phyloP scores from a whole-genome alignment of 2,797 vertebrate genomes.

The Diplodus puntazzo region DNA sequence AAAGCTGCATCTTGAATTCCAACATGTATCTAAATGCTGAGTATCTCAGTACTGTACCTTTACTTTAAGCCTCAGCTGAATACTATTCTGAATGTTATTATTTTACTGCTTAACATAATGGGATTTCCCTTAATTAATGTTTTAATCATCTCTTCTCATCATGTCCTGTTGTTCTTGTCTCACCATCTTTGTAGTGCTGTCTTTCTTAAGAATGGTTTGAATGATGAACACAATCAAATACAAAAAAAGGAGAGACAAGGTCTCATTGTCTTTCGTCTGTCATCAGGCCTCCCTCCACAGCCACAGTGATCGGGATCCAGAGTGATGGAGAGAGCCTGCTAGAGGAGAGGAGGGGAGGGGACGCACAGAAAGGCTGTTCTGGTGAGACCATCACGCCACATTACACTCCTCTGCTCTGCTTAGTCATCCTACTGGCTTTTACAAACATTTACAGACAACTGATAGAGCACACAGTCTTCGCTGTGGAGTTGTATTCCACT shows the following conservation, averaged over 20 bases:
- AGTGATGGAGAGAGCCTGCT: constrained; percentile 92
- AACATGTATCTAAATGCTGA: not conserved
- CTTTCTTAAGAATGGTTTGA: not conserved
- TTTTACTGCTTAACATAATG: not conserved
- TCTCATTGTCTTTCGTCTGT: constrained; percentile 43
- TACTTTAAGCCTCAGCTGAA: not conserved
- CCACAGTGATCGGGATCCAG: constrained; percentile 91
- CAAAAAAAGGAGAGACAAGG: constrained; percentile 7
- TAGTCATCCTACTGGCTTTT: constrained; percentile 32
- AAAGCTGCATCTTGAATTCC: constrained; percentile 16
- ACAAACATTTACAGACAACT: constrained; percentile 11
- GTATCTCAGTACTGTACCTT: not conserved
- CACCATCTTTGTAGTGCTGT: not conserved
- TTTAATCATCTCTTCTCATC: not conserved
- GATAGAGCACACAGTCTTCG: not conserved
- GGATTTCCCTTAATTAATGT: not conserved
- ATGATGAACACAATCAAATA: constrained; percentile 15
- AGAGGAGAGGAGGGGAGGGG: constrained; percentile 93
- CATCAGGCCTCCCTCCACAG: constrained; percentile 94
- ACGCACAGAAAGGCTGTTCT: constrained; percentile 89
- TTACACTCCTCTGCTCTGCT: constrained; percentile 34
- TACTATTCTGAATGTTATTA: not conserved
- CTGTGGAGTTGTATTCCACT: constrained; percentile 7
- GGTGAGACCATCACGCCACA: constrained; percentile 79
- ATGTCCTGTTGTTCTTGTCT: not conserved